Evolutionary conservation across 2,888 invertebrate species (phyloP), one percentile per base, ranked within the genome.

Genomic region (Cloeon dipterum): DNA sequence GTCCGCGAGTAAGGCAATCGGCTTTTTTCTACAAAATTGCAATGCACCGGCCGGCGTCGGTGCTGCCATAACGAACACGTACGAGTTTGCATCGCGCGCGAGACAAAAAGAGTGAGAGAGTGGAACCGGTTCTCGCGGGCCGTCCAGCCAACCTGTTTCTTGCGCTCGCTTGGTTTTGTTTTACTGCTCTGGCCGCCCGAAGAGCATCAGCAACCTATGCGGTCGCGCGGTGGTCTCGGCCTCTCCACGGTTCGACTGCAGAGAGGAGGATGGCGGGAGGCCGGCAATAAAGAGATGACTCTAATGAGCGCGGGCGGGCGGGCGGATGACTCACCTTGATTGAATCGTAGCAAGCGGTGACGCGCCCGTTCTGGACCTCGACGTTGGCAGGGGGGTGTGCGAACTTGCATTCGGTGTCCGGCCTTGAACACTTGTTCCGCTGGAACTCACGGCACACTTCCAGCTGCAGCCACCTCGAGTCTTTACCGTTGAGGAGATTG

Each of bases 311-410:
- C 14, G 14, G 14, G 17, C 32, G n/a, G 10, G 13, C n/a, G 19
- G 10, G 35, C 13, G 11, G 8, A 13, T 5, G 21, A 43, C 75
- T 70, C 66, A 98, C 98, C 93, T 98, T 98, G 66, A 98, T 96
- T 67, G 93, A 94, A 70, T 99, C 98, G 74, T 96, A 99, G 72
- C 98, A 98, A 53, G 98, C 98, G 53, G 94, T 96, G 56, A 98
- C 98, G 56, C 94, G 75, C 59, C 98, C 98, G 65, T 96, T 98
- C 70, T 96, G 96, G 56, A 98, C 93, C 67, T 98, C 98, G 54
- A 98, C 96, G 63, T 96, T 94, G 53, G 89, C 81, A 47, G 96
- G 94, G 45, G 98, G 98, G 70, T 98, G 98, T 49, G 98, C 96
- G 63, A 96, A 99, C 72, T 98, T 98, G 77, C 98, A 98, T 66